These are phyloP conservation scores for Agelastica alni DNA, from an alignment of 2,888 invertebrate species.

Conservation along the genomic window DNA sequence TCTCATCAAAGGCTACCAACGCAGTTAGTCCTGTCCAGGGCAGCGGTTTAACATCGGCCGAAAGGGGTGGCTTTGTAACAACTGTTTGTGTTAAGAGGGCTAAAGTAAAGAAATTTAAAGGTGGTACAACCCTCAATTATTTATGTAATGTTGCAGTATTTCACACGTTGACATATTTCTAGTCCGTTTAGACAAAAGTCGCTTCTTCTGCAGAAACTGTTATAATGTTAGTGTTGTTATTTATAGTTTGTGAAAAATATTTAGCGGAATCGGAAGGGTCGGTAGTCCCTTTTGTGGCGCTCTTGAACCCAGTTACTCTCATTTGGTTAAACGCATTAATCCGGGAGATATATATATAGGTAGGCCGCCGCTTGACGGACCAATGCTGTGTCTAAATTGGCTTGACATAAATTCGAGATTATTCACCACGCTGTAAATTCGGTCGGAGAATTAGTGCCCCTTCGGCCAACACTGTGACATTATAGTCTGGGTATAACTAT, in stretches of 20 bases:
- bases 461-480: neutral
- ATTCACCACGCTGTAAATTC: conserved; percentile 28
- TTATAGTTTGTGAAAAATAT: too few species aligned
- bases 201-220: too few species aligned
- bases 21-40: neutral
- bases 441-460: conserved; percentile 24
- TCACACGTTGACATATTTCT: too few species aligned
- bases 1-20: conserved; percentile 8
- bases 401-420: conserved; percentile 31
- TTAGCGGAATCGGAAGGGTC: too few species aligned
- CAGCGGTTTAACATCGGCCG: neutral
- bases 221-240: too few species aligned
- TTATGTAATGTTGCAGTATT: too few species aligned
- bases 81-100: too few species aligned
- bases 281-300: neutral
- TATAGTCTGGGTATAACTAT: conserved; percentile 11
- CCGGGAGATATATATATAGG: conserved; percentile 25
- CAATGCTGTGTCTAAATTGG: conserved; percentile 22
- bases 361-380: conserved; percentile 8
- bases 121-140: too few species aligned
- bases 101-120: too few species aligned
- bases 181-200: too few species aligned
- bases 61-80: too few species aligned
- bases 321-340: conserved; percentile 27
- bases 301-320: conserved; percentile 12